Base-by-base conservation (phyloP, 2,888 invertebrate genomes). In the Yponomeuta sedellus region DNA sequence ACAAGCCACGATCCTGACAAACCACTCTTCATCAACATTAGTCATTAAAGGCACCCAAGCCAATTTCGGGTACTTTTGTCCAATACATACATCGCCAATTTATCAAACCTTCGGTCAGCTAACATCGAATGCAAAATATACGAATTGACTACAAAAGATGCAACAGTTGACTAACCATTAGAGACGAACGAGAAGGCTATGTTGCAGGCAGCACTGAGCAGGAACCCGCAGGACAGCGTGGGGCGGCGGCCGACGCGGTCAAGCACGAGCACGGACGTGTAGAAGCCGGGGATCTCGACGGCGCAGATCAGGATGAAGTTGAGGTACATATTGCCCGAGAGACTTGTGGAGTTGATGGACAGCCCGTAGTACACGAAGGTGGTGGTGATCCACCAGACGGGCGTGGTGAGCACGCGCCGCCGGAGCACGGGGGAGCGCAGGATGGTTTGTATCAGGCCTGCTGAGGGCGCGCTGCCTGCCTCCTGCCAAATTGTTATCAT, bases 281-380 rank as follows among this genome's bases (percentile, higher is more conserved):
- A 84, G 78, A 93, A 94, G 0, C 94, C 95, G 0, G 96, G 96
- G 68, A 96, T 93, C 80, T 96, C 96, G 22, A 95, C 92, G 20
- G 92, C 80, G 0, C 92, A 85, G 0, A 93, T 93, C 66, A 94
- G 76, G 62, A 96, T 94, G 76, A 74, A 96, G 83, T 96, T 96
- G 6, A 95, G 76, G 78, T 96, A 95, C 80, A 94, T 94, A 74
- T 95, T 93, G 25, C 95, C 95, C 6, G 94, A 93, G 52, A 97
- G 85, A 1, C 94, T 91, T 1, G 95, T 94, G 0, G 96, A 94
- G 83, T 95, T 96, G 69, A 96, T 89, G 19, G 95, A 95, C 22
- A 97, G 85, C 0, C 96, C 96, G 74, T 95, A 96, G 83, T 95
- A 97, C 11, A 96, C 94, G 72, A 96, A 94, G 0, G 95, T 94